Conservation (phyloP, 2,888 invertebrate genomes). For the Plusia festucae region DNA sequence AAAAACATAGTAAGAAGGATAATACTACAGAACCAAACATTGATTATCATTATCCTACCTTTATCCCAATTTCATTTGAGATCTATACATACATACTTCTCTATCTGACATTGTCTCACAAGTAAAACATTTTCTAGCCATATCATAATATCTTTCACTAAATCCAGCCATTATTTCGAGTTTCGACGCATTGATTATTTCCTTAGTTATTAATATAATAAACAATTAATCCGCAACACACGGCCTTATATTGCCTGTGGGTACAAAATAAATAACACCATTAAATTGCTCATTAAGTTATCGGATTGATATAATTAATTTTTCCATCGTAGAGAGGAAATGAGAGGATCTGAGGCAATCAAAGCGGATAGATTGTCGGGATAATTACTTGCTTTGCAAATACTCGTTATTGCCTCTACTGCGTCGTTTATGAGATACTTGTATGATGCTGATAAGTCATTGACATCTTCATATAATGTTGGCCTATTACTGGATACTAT, state of each 20-base stretch:
- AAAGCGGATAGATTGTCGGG: slow-evolving; percentile 44
- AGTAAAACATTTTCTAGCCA: no score
- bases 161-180: no score
- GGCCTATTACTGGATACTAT: neutral
- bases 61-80: no score
- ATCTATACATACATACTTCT: no score
- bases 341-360: slow-evolving; percentile 68
- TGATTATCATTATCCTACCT: no score
- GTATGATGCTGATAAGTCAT: neutral
- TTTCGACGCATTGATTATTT: neutral
- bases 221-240: slow-evolving; percentile 29
- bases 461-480: neutral
- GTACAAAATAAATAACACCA: slow-evolving; percentile 49
- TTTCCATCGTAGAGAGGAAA: slow-evolving; percentile 70
- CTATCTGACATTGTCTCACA: no score
- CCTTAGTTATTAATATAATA: slow-evolving; percentile 31
- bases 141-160: no score
- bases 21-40: no score
- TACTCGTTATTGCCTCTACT: slow-evolving; percentile 32
- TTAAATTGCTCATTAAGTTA: slow-evolving; percentile 58
- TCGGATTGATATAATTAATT: slow-evolving; percentile 53
- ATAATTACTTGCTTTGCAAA: slow-evolving; percentile 36
- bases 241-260: slow-evolving; percentile 33
- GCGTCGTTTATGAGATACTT: slow-evolving; percentile 12
- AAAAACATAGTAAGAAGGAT: no score